Conservation (phyloP, 2,113 vertebrate species). For the Equus przewalskii region DNA sequence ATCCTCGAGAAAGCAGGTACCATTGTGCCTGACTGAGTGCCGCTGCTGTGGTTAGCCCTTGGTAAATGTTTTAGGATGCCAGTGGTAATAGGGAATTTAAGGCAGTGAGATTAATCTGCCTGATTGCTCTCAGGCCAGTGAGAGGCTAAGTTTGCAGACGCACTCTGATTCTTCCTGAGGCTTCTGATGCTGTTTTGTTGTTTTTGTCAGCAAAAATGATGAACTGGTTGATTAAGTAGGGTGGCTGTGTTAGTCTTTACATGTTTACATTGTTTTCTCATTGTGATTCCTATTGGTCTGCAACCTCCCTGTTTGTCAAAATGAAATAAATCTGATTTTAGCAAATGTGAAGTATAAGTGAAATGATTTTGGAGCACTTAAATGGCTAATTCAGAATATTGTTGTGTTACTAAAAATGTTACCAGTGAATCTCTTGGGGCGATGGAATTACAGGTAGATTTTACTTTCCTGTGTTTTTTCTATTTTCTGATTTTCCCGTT, state of each 20-base stretch:
- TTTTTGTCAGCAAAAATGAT: not conserved
- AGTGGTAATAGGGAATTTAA: not conserved
- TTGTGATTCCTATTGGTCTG: not conserved
- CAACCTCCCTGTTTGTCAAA: not conserved
- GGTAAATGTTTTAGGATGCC: not conserved
- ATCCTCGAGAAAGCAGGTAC: not conserved
- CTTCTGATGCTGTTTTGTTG: not conserved
- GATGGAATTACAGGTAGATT: not conserved
- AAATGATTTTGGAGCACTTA: not conserved
- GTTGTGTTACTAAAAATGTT: not conserved
- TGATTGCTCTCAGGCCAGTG: not conserved
- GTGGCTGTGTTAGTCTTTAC: not conserved
- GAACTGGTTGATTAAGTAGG: not conserved
- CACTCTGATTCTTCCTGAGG: not conserved
- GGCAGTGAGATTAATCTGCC: not conserved
- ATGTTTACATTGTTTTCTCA: not conserved
- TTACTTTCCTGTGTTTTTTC: not conserved
- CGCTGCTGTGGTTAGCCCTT: not conserved
- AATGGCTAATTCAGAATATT: not conserved
- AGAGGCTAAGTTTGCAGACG: not conserved
- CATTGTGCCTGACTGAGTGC: not conserved
- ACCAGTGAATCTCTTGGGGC: not conserved
- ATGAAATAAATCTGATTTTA: conserved; percentile 10
- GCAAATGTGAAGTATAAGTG: conserved; percentile 31
- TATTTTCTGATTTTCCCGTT: not conserved